Evolutionary conservation across 2,113 vertebrate species (phyloP), one percentile per base, ranked within the genome.

Genomic region (Cyanocitta stelleri): DNA sequence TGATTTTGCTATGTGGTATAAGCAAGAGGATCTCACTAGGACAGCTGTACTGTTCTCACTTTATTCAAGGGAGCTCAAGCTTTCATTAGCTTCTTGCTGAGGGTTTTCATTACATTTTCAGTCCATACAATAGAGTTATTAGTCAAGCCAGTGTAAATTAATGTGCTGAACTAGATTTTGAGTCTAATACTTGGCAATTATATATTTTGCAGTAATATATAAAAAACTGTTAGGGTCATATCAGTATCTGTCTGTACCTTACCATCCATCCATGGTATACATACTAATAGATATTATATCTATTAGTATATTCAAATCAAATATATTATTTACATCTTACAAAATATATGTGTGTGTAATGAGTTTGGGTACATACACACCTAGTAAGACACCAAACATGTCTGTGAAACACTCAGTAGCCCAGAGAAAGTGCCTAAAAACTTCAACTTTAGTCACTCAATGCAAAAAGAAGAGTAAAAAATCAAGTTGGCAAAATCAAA

Each of bases 81-180:
- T 93, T 93, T 89, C 90, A 93, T 84, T 95, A 95, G 71, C 48
- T 81, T 90, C 83, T 94, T 81, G 49, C 90, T 93, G 90, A 74
- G 79, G 73, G 35, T 86, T 89, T 90, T 89, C 46, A 92, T 92
- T 92, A 78, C 21, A 61, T 90, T 95, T 90, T 89, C 52, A 74
- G 64, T 15, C 56, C 74, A 49, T 48, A 56, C 52, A 77, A 74
- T 17, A 41, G 17, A 51, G 5, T 52, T 94, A 68, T 78, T 71
- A 90, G 27, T 67, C 55, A 78, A 93, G 12, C 7, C 63, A 54
- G 13, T 55, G 17, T n/a, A 80, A 95, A 86, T 74, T 55, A 81
- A 37, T 52, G 6, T 48, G 30, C 17, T 82, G 44, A 89, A 76
- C 33, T 55, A 55, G 43, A 66, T 74, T 95, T 86, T 91, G 43